phyloP scores from a whole-genome alignment of 2,888 invertebrate species.

The Mythimna pallens region DNA sequence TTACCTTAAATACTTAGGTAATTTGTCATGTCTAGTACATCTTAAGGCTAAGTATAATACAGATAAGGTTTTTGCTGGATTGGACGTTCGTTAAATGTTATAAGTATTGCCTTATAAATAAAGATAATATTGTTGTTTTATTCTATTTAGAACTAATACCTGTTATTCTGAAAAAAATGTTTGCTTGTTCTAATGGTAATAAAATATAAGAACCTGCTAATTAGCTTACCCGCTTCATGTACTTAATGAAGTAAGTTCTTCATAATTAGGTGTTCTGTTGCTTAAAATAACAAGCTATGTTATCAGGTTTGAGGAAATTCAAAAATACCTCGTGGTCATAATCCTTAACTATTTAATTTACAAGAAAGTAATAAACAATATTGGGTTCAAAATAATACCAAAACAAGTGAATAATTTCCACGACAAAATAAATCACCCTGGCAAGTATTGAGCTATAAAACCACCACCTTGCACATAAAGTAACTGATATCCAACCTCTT shows the following conservation, averaged over 20 bases:
- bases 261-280: background rate
- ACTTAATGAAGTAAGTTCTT: background rate
- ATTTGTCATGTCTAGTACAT: constrained; percentile 54
- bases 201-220: constrained; percentile 2
- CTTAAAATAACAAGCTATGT: background rate
- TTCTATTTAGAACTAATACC: constrained; percentile 27
- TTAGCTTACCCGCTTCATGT: background rate
- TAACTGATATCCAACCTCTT: constrained; percentile 30
- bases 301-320: background rate
- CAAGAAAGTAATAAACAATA: background rate
- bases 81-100: constrained; percentile 61
- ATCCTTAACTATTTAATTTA: background rate
- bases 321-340: background rate
- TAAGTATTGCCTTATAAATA: constrained; percentile 40
- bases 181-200: constrained; percentile 9
- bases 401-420: constrained; percentile 10
- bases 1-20: constrained; percentile 9
- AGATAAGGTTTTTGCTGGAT: constrained; percentile 66
- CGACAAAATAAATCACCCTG: constrained; percentile 31
- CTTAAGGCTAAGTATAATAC: constrained; percentile 48
- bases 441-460: constrained; percentile 33
- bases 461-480: constrained; percentile 34
- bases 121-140: constrained; percentile 41
- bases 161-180: constrained; percentile 21
- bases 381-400: background rate